Evolutionary conservation across 2,797 vertebrate species (phyloP).

Genomic region (Eutrigla gurnardus): DNA sequence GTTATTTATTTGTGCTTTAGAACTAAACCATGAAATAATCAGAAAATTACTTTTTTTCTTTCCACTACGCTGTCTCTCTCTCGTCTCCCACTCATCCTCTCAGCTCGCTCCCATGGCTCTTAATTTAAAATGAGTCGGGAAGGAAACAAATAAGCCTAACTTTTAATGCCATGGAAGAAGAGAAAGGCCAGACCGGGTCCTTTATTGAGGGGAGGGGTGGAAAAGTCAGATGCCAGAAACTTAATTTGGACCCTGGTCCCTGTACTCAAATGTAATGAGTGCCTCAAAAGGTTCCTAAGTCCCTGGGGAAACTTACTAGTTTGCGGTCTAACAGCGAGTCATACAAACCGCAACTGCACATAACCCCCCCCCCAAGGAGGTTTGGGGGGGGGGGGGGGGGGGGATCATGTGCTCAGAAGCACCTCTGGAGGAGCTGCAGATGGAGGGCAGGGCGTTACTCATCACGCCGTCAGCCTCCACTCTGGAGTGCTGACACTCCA

Average conservation of each 20-base stretch:
- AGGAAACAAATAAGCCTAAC: not conserved
- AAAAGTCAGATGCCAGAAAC: not conserved
- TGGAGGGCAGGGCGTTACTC: constrained; percentile 14
- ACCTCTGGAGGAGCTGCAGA: constrained; percentile 23
- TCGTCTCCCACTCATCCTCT: too few relatives aligned
- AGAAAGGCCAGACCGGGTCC: not conserved
- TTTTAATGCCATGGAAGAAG: not conserved
- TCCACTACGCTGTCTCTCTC: not conserved
- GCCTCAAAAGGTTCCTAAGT: not conserved
- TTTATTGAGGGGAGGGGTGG: not conserved
- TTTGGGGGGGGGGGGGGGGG: not conserved
- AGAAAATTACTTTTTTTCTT: not conserved
- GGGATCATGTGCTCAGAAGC: constrained; percentile 2
- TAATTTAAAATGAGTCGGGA: not conserved
- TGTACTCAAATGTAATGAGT: not conserved
- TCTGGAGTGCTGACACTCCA: constrained; percentile 8
- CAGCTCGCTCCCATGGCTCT: not conserved
- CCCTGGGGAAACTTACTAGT: too few relatives aligned
- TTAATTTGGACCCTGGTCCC: not conserved
- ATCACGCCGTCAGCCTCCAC: not conserved
- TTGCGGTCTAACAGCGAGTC: not conserved
- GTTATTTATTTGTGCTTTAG: not conserved
- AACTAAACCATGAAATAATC: not conserved
- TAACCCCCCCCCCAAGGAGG: too few relatives aligned
- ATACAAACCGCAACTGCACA: not conserved